Base-by-base conservation (phyloP, 2,113 vertebrate species). In the Dicaeum eximium region DNA sequence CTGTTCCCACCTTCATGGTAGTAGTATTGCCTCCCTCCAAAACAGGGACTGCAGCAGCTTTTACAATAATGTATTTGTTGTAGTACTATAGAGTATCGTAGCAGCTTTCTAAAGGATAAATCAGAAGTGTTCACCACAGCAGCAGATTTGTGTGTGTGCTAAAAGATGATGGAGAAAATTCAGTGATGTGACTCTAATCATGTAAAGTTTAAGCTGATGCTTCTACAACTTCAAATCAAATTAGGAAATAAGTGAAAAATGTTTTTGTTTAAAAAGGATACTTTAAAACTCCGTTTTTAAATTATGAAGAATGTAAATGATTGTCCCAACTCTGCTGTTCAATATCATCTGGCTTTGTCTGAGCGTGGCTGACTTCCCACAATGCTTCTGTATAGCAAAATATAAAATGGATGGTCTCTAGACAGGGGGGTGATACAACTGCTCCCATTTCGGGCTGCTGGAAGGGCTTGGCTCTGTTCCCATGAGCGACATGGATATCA, bases 401-500 rank as follows among this genome's bases (percentile, higher is more conserved):
- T 30, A 51, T 4, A 19, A 92, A 74, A 53, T n/a, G 40, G 45
- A 66, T 64, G 42, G 27, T 62, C 10, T 66, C n/a, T 53, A 42
- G 44, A 13, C 16, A 40, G 24, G 35, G 35, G 31, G 6, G 8
- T 37, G 71, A 31, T 60, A 37, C 51, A 88, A 7, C 47, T 62
- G 2, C 51, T 80, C 33, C 30, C 4, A 0, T 73, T 82, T 66
- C 45, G 62, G 54, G 66, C 45, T 62, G 38, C 42, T 86, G 67
- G 62, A 47, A 50, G 31, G 35, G 25, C 38, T 77, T 58, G 57
- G 45, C 57, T 75, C 23, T 33, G 0, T 85, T 87, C 75, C 62
- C 14, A 0, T 0, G 24, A 44, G 47, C 38, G 56, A 45, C 61
- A 38, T 0, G 2, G 64, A 4, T 61, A 30, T 45, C 45, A 27